Evolutionary conservation across 2,888 invertebrate genomes (phyloP).

Genomic region (Hypselothyrea guttata): DNA sequence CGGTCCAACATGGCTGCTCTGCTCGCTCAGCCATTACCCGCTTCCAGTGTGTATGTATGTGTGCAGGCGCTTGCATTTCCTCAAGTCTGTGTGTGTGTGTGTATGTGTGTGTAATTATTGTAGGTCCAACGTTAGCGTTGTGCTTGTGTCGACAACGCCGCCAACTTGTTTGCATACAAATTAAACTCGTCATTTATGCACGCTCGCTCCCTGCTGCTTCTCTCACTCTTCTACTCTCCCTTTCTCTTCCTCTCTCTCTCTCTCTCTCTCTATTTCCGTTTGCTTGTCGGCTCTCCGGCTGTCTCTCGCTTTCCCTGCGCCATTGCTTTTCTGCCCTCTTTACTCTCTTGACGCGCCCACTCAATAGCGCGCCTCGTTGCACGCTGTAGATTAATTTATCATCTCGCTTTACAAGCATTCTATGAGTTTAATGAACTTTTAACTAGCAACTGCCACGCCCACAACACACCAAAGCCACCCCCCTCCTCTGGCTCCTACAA

Average conservation of each 20-base stretch:
- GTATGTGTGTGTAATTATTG: constrained; percentile 59
- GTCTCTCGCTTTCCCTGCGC: constrained; percentile 6
- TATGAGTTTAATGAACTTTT: constrained; percentile 79
- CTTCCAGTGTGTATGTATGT: constrained; percentile 18
- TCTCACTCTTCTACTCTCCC: neutral
- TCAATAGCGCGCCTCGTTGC: constrained; percentile 76
- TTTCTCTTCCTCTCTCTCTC: constrained; percentile 3
- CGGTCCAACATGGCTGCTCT: constrained; percentile 53
- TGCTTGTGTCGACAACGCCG: constrained; percentile 70
- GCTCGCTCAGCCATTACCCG: constrained; percentile 10
- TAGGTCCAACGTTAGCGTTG: constrained; percentile 62
- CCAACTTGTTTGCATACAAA: constrained; percentile 79
- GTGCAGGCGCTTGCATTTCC: constrained; percentile 9
- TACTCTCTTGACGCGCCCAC: constrained; percentile 48
- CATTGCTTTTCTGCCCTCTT: constrained; percentile 19
- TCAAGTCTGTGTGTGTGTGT: constrained; percentile 21
- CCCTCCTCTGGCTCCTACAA: constrained; percentile 2
- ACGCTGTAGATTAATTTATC: constrained; percentile 79
- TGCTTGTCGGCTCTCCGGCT: too few relatives aligned
- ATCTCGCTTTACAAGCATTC: constrained; percentile 77
- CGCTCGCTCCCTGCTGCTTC: constrained; percentile 27
- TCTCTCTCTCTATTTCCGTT: neutral
- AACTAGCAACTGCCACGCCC: constrained; percentile 66
- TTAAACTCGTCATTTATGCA: constrained; percentile 77
- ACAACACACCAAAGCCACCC: constrained; percentile 18